A percentile compares a stretch with the other conserved stretches of the same genome.
These are phyloP conservation scores for Aleiodes leptofemur DNA, from an alignment of 2,888 invertebrate species.

Conservation along the genomic window DNA sequence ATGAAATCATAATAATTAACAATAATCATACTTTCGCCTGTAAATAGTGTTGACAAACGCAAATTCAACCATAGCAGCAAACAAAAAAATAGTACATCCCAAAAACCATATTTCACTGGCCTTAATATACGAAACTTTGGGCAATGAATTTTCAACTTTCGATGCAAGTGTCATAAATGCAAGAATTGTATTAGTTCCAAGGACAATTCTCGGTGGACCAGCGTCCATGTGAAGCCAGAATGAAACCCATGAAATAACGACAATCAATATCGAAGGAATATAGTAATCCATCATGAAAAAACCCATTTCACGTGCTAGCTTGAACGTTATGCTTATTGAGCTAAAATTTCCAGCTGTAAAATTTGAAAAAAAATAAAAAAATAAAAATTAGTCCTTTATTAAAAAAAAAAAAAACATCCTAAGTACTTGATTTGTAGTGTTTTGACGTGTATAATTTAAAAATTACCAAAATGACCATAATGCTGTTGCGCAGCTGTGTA, in stretches of 20 bases:
- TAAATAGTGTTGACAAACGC: slow-evolving; percentile 94
- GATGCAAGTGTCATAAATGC: slow-evolving; percentile 92
- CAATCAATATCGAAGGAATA: slow-evolving; percentile 90
- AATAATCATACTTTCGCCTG: slow-evolving; percentile 83
- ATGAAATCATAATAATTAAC: background rate
- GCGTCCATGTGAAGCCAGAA: slow-evolving; percentile 94
- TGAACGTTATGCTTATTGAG: slow-evolving; percentile 86
- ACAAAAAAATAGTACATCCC: slow-evolving; percentile 89
- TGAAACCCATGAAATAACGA: slow-evolving; percentile 92
- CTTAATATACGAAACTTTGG: slow-evolving; percentile 93
- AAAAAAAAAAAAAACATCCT: no score
- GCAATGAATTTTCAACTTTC: slow-evolving; percentile 88
- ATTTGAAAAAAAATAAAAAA: slow-evolving; percentile 56
- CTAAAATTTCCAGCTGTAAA: slow-evolving; percentile 89
- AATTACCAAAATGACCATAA: slow-evolving; percentile 84
- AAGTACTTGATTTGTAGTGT: background rate
- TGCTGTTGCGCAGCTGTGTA: slow-evolving; percentile 82
- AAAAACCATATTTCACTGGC: slow-evolving; percentile 94
- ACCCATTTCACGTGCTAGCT: slow-evolving; percentile 87
- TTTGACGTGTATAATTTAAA: background rate
- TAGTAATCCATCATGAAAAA: slow-evolving; percentile 93
- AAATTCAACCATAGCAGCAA: slow-evolving; percentile 90
- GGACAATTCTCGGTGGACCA: slow-evolving; percentile 87
- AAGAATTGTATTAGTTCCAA: slow-evolving; percentile 91
- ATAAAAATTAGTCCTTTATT: slow-evolving; percentile 42